These are phyloP conservation scores for Serrognathus titanus DNA, from an alignment of 2,888 invertebrate genomes.

Conservation along the genomic window DNA sequence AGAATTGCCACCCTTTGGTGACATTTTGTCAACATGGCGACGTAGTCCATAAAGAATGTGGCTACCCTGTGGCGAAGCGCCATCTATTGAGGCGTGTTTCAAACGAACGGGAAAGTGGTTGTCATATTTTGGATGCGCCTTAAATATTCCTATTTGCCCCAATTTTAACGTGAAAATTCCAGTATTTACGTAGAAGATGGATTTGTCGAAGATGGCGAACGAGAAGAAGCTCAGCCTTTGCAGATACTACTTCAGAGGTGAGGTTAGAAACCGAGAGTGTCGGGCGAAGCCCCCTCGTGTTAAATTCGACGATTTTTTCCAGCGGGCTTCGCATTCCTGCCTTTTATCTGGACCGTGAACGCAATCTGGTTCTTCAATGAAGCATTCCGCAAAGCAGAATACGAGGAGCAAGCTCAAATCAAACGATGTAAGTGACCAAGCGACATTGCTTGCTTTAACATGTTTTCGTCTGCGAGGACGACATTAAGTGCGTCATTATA, in stretches of 20 bases:
- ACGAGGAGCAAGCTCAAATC: conserved; percentile 82
- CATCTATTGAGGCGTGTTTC: no score
- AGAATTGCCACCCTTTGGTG: no score
- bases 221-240: conserved; percentile 75
- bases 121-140: no score
- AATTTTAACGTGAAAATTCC: no score
- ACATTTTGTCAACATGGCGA: no score
- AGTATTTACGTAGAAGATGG: conserved; percentile 56
- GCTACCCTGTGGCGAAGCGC: no score
- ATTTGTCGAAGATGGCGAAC: conserved; percentile 71
- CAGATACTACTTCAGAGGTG: conserved; percentile 77
- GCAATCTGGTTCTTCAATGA: conserved; percentile 88
- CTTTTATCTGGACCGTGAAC: conserved; percentile 92
- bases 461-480: no score
- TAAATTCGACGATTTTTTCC: background rate
- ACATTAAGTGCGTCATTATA: conserved; percentile 25
- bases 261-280: conserved; percentile 12
- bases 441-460: background rate
- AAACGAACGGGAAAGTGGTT: no score
- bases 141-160: no score
- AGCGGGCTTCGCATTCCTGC: conserved; percentile 85
- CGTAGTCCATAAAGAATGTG: no score
- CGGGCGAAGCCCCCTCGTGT: no score
- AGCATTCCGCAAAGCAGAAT: conserved; percentile 77
- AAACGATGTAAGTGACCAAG: conserved; percentile 69